A percentile compares a stretch with the other conserved stretches of the same genome.
These are phyloP conservation scores for Macroglossus sobrinus DNA, from an alignment of 2,113 vertebrate genomes.

Conservation along the genomic window DNA sequence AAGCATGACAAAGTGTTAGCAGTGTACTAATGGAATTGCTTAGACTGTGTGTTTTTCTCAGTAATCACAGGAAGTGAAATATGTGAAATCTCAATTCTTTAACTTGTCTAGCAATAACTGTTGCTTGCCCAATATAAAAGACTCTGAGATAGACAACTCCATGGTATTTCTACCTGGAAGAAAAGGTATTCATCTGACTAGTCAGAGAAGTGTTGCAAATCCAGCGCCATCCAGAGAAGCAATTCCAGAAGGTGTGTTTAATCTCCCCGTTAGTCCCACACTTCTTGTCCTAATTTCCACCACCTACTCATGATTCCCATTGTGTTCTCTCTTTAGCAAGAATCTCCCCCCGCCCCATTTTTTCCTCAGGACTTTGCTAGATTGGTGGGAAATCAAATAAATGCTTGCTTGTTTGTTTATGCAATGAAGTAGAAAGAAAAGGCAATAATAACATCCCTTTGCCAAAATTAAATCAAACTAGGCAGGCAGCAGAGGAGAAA, in stretches of 20 bases:
- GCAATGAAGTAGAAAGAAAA: not conserved
- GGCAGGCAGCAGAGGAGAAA: not conserved
- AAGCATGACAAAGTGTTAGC: not conserved
- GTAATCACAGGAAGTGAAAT: not conserved
- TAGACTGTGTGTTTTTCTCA: not conserved
- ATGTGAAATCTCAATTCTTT: not conserved
- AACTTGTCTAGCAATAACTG: not conserved
- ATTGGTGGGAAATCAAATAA: slow-evolving; percentile 23
- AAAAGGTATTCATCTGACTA: not conserved
- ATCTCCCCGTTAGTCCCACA: not conserved
- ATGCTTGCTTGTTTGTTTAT: not conserved
- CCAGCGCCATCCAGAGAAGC: not conserved
- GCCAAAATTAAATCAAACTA: slow-evolving; percentile 21
- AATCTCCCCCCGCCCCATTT: not conserved
- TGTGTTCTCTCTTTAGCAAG: not conserved
- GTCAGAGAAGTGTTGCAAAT: not conserved
- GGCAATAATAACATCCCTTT: not conserved
- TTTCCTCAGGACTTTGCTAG: not conserved
- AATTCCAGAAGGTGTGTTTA: not conserved
- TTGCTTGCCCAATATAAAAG: not conserved
- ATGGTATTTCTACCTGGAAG: not conserved
- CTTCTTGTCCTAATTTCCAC: not conserved
- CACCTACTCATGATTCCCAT: not conserved
- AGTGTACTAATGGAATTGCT: not conserved
- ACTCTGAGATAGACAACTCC: not conserved